phyloP scores from a whole-genome alignment of 92 coral and sea anemone species.

The Chrysogorgia sp. region DNA sequence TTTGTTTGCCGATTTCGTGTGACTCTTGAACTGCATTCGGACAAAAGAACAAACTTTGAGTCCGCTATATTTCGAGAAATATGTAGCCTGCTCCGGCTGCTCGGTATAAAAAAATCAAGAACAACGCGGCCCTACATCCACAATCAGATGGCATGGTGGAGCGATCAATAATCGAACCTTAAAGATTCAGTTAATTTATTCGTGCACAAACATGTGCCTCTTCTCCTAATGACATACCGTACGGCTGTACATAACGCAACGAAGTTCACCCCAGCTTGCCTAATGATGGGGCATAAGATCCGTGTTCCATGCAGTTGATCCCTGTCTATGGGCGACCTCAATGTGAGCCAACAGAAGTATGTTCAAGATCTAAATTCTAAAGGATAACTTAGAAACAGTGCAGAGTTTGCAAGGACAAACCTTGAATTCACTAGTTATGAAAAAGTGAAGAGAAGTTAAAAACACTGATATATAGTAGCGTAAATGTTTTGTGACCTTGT shows the following conservation, averaged over 20 bases:
- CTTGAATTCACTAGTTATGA: conserved; percentile 21
- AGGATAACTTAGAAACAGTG: conserved; percentile 18
- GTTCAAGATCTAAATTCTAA: conserved; percentile 13
- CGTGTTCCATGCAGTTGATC: conserved; percentile 29
- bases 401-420: conserved; percentile 40
- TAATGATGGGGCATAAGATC: conserved; percentile 34
- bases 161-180: conserved; percentile 39
- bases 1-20: neutral
- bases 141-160: conserved; percentile 62
- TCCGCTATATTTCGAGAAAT: conserved; percentile 21
- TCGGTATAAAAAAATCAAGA: conserved; percentile 51
- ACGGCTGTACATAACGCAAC: conserved; percentile 19
- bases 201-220: conserved; percentile 39
- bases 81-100: conserved; percentile 44
- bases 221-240: conserved; percentile 36
- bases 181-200: conserved; percentile 31
- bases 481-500: conserved; percentile 4
- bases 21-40: conserved; percentile 22
- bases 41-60: conserved; percentile 28
- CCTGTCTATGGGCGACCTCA: neutral
- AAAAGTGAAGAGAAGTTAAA: conserved; percentile 31
- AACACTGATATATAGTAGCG: no score
- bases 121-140: conserved; percentile 50
- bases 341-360: neutral
- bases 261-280: conserved; percentile 11